These are phyloP conservation scores for Chitala chitala DNA, from an alignment of 2,113 vertebrate species.

Conservation along the genomic window DNA sequence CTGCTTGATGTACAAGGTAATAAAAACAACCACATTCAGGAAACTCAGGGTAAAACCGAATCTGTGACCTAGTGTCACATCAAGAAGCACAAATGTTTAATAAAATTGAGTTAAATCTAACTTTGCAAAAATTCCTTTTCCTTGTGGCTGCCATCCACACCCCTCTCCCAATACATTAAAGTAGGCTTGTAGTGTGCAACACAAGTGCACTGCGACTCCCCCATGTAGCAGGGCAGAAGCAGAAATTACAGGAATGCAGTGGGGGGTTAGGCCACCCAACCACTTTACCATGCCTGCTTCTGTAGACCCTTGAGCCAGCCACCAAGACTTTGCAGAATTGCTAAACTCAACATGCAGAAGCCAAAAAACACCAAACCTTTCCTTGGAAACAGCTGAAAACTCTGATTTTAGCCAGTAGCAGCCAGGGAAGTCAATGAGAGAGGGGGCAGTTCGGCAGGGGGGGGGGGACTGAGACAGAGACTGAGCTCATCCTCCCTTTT, in stretches of 20 bases:
- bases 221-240: conserved; percentile 27
- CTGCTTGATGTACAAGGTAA: no score
- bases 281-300: background rate
- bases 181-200: conserved; percentile 23
- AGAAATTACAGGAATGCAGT: conserved; percentile 32
- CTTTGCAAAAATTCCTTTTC: background rate
- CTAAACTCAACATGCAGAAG: no score
- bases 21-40: no score
- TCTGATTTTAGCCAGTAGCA: background rate
- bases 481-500: background rate
- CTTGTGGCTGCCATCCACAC: conserved; percentile 14
- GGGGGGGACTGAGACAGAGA: conserved; percentile 20
- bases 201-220: conserved; percentile 23
- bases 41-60: no score
- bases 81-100: no score
- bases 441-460: background rate
- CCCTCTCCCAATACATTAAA: conserved; percentile 39
- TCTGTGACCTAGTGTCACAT: no score
- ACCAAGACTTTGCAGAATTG: no score
- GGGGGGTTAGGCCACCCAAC: background rate
- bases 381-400: no score
- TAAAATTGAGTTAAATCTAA: no score
- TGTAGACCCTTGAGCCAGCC: no score
- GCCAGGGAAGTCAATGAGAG: background rate
- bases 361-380: no score